Conservation (phyloP, 1,140 invertebrate genomes). For the Caenorhabditis tropicalis region DNA sequence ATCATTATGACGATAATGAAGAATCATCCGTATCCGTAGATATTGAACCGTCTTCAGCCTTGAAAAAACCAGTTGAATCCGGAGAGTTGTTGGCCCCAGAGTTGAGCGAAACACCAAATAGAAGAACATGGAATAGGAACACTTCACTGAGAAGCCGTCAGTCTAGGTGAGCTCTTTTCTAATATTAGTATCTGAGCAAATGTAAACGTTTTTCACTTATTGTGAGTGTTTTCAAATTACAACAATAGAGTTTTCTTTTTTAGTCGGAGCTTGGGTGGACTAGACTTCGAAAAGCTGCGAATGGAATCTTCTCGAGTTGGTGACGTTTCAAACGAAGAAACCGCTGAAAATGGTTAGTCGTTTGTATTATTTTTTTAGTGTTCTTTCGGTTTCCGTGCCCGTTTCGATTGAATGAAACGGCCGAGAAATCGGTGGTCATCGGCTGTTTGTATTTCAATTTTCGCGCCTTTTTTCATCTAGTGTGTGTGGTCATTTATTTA, state of each 20-base stretch:
- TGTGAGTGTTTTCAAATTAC: too few relatives aligned
- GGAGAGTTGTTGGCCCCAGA: background rate
- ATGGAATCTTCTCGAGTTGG: background rate
- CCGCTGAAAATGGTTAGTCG: background rate
- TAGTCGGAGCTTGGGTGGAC: background rate
- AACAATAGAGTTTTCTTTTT: background rate
- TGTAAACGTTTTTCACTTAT: too few relatives aligned
- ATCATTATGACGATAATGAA: background rate
- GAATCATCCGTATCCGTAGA: background rate
- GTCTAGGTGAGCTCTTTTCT: background rate
- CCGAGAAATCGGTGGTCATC: background rate
- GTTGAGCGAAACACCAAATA: background rate
- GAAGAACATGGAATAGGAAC: background rate
- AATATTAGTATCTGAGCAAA: background rate
- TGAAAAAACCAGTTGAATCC: background rate
- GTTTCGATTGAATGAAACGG: background rate
- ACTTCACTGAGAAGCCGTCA: background rate
- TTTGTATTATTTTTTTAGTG: background rate
- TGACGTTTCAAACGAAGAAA: background rate
- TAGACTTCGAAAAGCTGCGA: conserved; percentile 27
- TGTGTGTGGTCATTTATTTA: conserved; percentile 38
- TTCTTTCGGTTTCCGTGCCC: background rate
- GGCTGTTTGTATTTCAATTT: conserved; percentile 42
- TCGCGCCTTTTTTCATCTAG: background rate
- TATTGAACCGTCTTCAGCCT: background rate